phyloP scores from a whole-genome alignment of 2,797 vertebrate species.

The Apogon hyalosoma region DNA sequence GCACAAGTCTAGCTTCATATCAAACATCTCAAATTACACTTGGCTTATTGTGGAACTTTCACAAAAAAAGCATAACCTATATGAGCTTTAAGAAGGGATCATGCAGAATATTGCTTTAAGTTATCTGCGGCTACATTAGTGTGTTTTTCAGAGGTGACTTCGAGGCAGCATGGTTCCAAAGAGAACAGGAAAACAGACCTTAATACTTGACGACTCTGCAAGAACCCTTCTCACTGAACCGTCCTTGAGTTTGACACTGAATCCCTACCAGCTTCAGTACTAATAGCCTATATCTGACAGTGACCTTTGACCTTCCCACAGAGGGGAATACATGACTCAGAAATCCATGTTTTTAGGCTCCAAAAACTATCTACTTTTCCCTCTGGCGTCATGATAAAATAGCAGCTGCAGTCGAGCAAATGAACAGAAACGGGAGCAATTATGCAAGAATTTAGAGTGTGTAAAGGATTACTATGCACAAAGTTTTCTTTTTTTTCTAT shows the following conservation, averaged over 20 bases:
- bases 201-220: conserved; percentile 2
- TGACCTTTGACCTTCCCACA: conserved; percentile 52
- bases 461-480: conserved; percentile 28
- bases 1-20: too few relatives aligned
- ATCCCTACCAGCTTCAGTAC: conserved; percentile 40
- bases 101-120: neutral
- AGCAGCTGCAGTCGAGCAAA: conserved; percentile 19
- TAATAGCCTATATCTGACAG: conserved; percentile 38
- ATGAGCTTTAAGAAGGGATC: too few relatives aligned
- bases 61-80: too few relatives aligned
- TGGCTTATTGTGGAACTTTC: too few relatives aligned
- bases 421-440: conserved; percentile 17
- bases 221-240: conserved; percentile 20
- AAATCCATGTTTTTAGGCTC: conserved; percentile 28
- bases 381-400: conserved; percentile 31
- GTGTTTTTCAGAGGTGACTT: conserved; percentile 28
- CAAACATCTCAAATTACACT: too few relatives aligned
- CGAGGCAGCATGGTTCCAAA: conserved; percentile 14
- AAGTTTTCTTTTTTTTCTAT: conserved; percentile 8
- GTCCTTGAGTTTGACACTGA: conserved; percentile 53
- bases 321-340: conserved; percentile 18
- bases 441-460: conserved; percentile 12
- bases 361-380: conserved; percentile 25
- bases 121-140: neutral
- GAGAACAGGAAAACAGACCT: conserved; percentile 23